Conservation (phyloP, 2,797 vertebrate species). For the Trichosurus vulpecula region DNA sequence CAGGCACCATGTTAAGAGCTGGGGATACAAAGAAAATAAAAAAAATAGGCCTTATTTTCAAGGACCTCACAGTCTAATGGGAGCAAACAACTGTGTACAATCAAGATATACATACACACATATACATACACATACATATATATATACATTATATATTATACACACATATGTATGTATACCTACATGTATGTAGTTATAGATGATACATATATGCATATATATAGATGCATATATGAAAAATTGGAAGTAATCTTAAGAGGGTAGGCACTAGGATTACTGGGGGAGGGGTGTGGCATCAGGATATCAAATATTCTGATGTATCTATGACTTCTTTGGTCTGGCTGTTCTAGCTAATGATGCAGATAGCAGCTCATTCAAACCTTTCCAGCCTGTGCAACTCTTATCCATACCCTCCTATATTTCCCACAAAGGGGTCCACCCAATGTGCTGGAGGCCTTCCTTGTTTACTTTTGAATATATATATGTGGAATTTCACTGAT, state of each 20-base stretch:
- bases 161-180: background rate
- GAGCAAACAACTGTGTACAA: background rate
- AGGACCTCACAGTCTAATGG: background rate
- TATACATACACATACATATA: no score
- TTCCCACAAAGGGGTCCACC: background rate
- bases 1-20: background rate
- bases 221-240: background rate
- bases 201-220: no score
- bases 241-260: background rate
- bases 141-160: no score
- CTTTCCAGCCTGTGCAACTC: background rate
- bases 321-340: background rate
- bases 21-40: no score
- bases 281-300: background rate
- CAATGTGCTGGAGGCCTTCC: background rate
- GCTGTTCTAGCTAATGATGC: background rate
- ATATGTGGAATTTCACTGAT: constrained; percentile 42
- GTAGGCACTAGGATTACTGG: background rate
- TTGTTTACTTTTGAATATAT: constrained; percentile 23
- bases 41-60: background rate
- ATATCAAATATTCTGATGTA: background rate
- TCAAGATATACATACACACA: no score
- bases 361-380: background rate
- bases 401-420: background rate
- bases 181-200: no score